Evolutionary conservation across 2,888 invertebrate species (phyloP), one percentile per base, ranked within the genome.

Genomic region (Habroteleia sp.): DNA sequence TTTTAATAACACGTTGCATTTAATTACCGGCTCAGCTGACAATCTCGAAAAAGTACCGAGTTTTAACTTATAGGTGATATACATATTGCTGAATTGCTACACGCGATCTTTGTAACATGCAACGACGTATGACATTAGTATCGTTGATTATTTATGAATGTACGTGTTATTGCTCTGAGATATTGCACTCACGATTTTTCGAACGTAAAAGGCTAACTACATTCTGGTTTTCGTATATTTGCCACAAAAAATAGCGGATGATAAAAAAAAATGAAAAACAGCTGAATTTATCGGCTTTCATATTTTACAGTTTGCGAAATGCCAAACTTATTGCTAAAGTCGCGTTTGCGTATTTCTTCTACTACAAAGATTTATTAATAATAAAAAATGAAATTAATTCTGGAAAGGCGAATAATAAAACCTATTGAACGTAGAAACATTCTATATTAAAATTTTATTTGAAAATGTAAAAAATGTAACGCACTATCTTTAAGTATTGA

Each of bases 101-200:
- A 73, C 65, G 65, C 65, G 52, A 60, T 73, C 73, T 50, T 44
- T 44, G 60, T 29, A 65, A 33, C 65, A 54, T 72, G 72, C 72
- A 72, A 72, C 62, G 52, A 33, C 39, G 52, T 44, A 46, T 50
- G 73, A 73, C 73, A 73, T 73, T 73, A 73, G 66, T 52, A 41
- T 52, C 60, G 27, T 52, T 41, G 46, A 60, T 73, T 73, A 73
- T 73, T 73, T 66, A 73, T 62, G 58, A 54, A 31, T 41, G 48
- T 60, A 62, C 74, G 74, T 74, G 74, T 63, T 74, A 68, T 68
- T 74, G 68, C 68, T 50, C 58, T 44, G 68, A 74, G 74, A 69
- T 66, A 74, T 63, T 58, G 68, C 62, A 25, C 39, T n/a, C 48
- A 37, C 56, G 68, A 74, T 69, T 69, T 74, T 65, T 65, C 58